Percentiles rank a stretch among this genome's conserved stretches.
phyloP scores from a whole-genome alignment of 2,113 vertebrate species.

The Callionymus lyra region DNA sequence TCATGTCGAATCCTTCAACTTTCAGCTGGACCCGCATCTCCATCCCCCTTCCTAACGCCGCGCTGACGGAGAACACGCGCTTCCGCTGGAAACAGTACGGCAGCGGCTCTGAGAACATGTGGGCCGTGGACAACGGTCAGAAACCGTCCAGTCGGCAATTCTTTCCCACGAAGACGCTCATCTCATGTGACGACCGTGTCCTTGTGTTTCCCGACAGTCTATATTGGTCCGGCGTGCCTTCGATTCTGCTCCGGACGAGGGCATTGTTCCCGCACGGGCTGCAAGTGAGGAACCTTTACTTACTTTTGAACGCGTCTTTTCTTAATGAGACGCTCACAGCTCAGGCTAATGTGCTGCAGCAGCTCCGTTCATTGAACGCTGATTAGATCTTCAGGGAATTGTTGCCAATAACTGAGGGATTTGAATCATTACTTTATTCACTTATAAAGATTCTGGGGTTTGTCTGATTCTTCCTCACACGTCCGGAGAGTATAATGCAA shows the following conservation, averaged over 20 bases:
- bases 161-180: too few relatives aligned
- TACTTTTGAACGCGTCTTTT: too few relatives aligned
- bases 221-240: conserved; percentile 90
- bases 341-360: conserved; percentile 12
- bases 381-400: conserved; percentile 23
- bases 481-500: too few relatives aligned
- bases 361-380: conserved; percentile 27
- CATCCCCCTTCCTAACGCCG: conserved; percentile 86
- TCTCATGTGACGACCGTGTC: background rate
- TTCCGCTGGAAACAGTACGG: conserved; percentile 92
- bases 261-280: conserved; percentile 89
- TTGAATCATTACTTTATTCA: conserved; percentile 27
- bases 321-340: conserved; percentile 22
- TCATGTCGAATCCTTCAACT: too few relatives aligned
- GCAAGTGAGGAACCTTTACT: conserved; percentile 77
- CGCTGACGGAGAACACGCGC: conserved; percentile 80
- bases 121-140: conserved; percentile 95
- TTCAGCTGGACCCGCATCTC: conserved; percentile 97
- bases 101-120: conserved; percentile 82
- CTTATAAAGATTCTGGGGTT: conserved; percentile 4
- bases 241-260: conserved; percentile 95
- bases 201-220: conserved; percentile 73
- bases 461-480: too few relatives aligned
- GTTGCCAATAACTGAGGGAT: conserved; percentile 32
- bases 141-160: background rate